Base-by-base conservation (phyloP, 2,888 invertebrate species). In the Polydesmus complanatus region DNA sequence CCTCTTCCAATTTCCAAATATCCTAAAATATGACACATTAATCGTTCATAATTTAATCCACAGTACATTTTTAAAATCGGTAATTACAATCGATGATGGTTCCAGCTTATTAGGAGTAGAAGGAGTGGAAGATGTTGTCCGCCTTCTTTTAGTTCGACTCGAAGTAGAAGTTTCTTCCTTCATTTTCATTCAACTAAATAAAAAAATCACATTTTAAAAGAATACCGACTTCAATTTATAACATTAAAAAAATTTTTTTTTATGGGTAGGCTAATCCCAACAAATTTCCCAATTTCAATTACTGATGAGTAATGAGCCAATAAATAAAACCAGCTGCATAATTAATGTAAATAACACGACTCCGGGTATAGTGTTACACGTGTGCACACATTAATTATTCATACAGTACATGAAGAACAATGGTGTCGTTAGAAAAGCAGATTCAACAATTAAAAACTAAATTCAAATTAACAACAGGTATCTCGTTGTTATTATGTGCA, bases 1-100 rank as follows among this genome's bases (percentile, higher is more conserved):
- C 78, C 71, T 88, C 88, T 73, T 89, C 89, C 68, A 81, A 82
- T 63, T 80, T 79, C 63, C 63, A 63, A 23, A 54, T 37, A 61
- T 63, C 61, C 63, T 63, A 48, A n/a, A 54, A 54, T 26, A 26
- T 21, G 11, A 25, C 19, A 14, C 8, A 11, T 22, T 27, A 54
- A 26, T 27, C n/a, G 5, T 22, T 21, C n/a, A n/a, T 14, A 51
- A 51, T n/a, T 5, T 19, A 51, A n/a, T 51, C 11, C n/a, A 51
- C 51, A 11, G 51, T 51, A 21, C 5, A 5, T 51, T n/a, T 47
- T 11, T n/a, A 11, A 14, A 11, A 14, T 47, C 48, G 11, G n/a
- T 11, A 51, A 11, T n/a, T 51, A 51, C n/a, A 51, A 51, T 22
- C 3, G n/a, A 3, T 8, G n/a, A 8, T 51, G 51, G 51, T 8